Conservation (phyloP, 2,888 invertebrate genomes). For the Eudasyphora cyanicolor region DNA sequence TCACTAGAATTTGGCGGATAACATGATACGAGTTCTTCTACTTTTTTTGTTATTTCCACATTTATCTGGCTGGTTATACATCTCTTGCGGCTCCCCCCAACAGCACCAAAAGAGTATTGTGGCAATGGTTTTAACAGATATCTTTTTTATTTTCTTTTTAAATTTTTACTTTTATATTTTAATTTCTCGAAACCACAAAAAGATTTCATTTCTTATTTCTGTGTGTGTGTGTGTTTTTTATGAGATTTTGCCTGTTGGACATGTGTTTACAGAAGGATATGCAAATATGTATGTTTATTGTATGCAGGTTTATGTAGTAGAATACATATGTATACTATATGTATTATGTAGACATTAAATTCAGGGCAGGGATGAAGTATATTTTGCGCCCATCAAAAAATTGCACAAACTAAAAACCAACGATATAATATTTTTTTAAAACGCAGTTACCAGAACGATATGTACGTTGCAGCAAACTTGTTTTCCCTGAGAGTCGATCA, state of each 20-base stretch:
- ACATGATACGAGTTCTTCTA: conserved; percentile 35
- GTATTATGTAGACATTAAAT: too few relatives aligned
- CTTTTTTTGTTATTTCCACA: neutral
- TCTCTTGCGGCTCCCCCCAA: neutral
- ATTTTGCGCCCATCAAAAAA: too few relatives aligned
- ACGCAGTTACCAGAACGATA: too few relatives aligned
- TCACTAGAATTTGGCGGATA: conserved; percentile 48
- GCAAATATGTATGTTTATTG: neutral
- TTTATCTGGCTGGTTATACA: neutral
- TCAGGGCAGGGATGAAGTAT: too few relatives aligned
- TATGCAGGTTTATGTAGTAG: too few relatives aligned
- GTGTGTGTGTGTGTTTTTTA: neutral
- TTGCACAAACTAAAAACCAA: too few relatives aligned
- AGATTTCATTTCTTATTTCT: neutral
- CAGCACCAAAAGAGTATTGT: neutral
- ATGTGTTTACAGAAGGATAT: conserved; percentile 38
- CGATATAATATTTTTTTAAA: too few relatives aligned
- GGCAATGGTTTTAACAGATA: conserved; percentile 2
- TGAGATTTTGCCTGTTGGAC: conserved; percentile 13
- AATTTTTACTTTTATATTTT: conserved; percentile 13
- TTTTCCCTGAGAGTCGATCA: too few relatives aligned
- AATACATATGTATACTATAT: too few relatives aligned
- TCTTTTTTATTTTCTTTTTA: neutral
- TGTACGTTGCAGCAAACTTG: too few relatives aligned
- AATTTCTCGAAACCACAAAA: conserved; percentile 33